Percentiles rank a stretch among this genome's conserved stretches.
These are phyloP conservation scores for Cryptophagus acutangulus DNA, from an alignment of 2,888 invertebrate species.

Conservation along the genomic window DNA sequence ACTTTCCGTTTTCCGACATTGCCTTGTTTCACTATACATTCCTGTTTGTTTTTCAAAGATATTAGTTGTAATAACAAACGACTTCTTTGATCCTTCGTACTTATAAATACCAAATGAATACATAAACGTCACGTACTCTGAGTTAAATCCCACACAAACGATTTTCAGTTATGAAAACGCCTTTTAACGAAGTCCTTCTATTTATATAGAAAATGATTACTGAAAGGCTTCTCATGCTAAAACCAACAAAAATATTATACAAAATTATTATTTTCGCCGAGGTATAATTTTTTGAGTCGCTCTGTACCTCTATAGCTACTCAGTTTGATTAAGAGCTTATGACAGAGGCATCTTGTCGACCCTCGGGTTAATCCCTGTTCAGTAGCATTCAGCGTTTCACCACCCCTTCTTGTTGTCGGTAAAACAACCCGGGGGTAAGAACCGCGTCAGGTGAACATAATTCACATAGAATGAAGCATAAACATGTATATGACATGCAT, in stretches of 20 bases:
- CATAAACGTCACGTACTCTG: too few relatives aligned
- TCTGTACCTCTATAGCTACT: slow-evolving; percentile 16
- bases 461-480: too few relatives aligned
- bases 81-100: slow-evolving; percentile 18
- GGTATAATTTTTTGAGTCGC: slow-evolving; percentile 19
- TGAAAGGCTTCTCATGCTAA: too few relatives aligned
- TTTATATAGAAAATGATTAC: too few relatives aligned
- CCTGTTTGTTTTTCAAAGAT: slow-evolving; percentile 18
- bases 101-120: slow-evolving; percentile 20
- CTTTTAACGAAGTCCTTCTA: too few relatives aligned
- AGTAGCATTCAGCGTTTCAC: slow-evolving; percentile 2
- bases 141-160: too few relatives aligned
- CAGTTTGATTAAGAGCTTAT: slow-evolving; percentile 26
- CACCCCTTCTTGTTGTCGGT: neutral
- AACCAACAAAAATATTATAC: too few relatives aligned
- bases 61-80: slow-evolving; percentile 21
- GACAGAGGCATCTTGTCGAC: slow-evolving; percentile 23
- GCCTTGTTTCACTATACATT: too few relatives aligned
- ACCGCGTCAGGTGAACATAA: slow-evolving; percentile 1
- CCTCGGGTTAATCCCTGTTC: slow-evolving; percentile 18
- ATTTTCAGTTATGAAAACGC: too few relatives aligned
- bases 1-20: too few relatives aligned
- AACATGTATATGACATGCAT: slow-evolving; percentile 2
- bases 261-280: too few relatives aligned
- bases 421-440: neutral